Base-by-base conservation (phyloP, 1,140 invertebrate species). In the Hylaeus anthracinus region DNA sequence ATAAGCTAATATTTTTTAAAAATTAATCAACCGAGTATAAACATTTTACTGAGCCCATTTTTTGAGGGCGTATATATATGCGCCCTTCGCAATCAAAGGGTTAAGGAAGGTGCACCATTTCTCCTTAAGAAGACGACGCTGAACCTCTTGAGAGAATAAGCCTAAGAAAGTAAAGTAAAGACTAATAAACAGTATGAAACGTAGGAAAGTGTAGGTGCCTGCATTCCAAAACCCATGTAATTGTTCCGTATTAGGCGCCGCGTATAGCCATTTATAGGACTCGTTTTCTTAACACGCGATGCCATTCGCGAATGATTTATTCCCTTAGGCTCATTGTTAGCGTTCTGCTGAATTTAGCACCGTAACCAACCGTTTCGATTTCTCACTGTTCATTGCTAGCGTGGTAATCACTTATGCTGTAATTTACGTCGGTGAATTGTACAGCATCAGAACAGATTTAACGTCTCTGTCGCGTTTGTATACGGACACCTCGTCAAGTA, bases 211-310 rank as follows among this genome's bases (percentile, higher is more conserved):
- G 60, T 81, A 76, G 83, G 85, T 71, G 81, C 70, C 79, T 70
- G 65, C 45, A 73, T 71, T 79, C 81, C 82, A 77, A 85, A 90
- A 88, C 71, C 72, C 71, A 56, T 79, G 76, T 85, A 81, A 90
- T 90, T 90, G 86, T 90, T 80, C 88, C 89, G 83, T 90, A 91
- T 90, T 91, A 88, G 90, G 90, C 61, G 85, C 85, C 85, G 89
- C 83, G 61, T 69, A 56, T 15, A 9, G 39, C 89, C 87, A 82
- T 87, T 88, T 89, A 88, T 60, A 81, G 88, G 71, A 83, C 78
- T 61, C 55, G 73, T 74, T 80, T 78, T 81, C 69, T 64, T 71
- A 60, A 71, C 81, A 43, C 76, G 72, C 81, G 53, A 80, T 83
- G 67, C 87, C 87, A 88, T 89, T 86, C 88, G 71, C 73, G 79